These are phyloP conservation scores for Hemibagrus guttatus DNA, from an alignment of 2,797 vertebrate species.

Conservation along the genomic window DNA sequence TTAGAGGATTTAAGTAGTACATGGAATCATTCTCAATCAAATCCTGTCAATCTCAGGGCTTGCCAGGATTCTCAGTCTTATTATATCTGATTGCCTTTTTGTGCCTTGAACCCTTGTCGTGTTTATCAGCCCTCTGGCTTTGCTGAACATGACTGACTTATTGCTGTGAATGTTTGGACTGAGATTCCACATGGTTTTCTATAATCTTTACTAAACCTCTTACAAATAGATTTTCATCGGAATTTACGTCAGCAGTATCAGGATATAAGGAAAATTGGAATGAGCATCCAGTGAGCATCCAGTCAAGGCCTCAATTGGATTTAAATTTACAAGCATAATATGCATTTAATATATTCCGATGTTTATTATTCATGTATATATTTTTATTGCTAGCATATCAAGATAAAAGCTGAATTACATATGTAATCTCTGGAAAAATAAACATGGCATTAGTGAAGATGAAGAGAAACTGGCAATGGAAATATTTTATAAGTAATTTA, in stretches of 20 bases:
- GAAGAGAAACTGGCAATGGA: no score
- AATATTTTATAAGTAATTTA: no score
- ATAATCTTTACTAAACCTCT: background rate
- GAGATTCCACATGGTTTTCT: background rate
- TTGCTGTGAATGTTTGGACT: background rate
- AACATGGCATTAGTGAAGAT: no score
- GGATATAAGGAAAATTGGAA: background rate
- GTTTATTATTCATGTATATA: no score
- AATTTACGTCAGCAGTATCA: background rate
- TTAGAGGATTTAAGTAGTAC: background rate
- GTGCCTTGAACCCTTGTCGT: background rate
- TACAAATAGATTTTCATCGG: background rate
- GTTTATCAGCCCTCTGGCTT: background rate
- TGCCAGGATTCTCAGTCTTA: background rate
- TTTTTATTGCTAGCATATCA: no score
- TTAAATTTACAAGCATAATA: background rate
- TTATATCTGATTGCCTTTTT: background rate
- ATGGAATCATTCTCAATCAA: background rate
- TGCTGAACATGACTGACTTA: background rate
- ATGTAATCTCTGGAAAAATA: no score
- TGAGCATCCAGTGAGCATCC: background rate
- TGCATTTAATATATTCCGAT: no score
- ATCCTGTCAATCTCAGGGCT: background rate
- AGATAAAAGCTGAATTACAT: no score
- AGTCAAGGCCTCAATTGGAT: background rate